Conservation (phyloP, 2,888 invertebrate genomes). For the Nomada flava region DNA sequence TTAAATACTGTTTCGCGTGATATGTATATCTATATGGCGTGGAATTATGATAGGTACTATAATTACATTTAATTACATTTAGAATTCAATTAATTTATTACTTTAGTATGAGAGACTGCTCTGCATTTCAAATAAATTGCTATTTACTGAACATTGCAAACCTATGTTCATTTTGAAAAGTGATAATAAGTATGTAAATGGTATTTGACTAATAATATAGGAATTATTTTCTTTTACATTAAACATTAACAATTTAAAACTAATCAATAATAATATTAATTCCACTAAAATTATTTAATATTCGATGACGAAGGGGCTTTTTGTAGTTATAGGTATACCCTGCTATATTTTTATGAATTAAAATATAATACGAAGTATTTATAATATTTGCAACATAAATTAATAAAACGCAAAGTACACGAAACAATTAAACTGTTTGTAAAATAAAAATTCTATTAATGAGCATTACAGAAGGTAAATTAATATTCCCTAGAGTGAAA, state of each 20-base stretch:
- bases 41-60: too few relatives aligned
- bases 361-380: too few relatives aligned
- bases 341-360: not conserved
- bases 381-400: not conserved
- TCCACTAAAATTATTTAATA: not conserved
- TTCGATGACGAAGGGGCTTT: too few relatives aligned
- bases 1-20: not conserved
- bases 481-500: constrained; percentile 42
- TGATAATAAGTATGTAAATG: not conserved
- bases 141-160: too few relatives aligned
- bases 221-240: not conserved
- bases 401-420: not conserved
- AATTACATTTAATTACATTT: too few relatives aligned
- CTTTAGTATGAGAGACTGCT: not conserved
- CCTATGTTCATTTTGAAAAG: too few relatives aligned
- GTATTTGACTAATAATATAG: not conserved
- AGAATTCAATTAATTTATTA: not conserved
- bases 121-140: not conserved
- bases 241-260: not conserved
- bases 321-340: not conserved
- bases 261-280: not conserved
- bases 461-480: constrained; percentile 1
- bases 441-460: constrained; percentile 23
- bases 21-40: not conserved
- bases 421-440: not conserved